Percentiles rank a stretch among this genome's conserved stretches.
phyloP scores from a whole-genome alignment of 23 tunicate species.

The Aplidium turbinatum region DNA sequence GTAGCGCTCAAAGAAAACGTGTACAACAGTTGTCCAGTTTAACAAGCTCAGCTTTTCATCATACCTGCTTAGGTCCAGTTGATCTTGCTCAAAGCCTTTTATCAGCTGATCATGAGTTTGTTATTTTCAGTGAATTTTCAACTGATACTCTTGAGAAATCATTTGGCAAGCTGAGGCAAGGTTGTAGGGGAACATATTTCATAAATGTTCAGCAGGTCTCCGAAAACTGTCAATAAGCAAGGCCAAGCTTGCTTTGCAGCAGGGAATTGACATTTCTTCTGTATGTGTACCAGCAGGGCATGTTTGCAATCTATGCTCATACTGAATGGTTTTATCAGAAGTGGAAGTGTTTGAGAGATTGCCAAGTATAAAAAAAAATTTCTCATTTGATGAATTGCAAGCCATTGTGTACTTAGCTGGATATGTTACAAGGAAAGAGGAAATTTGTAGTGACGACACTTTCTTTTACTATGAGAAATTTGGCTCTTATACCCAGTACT shows the following conservation, averaged over 20 bases:
- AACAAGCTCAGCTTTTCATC: not conserved
- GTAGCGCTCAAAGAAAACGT: not conserved
- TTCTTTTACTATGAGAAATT: slow-evolving; percentile 2
- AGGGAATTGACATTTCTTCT: not conserved
- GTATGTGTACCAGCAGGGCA: not conserved
- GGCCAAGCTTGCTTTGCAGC: not conserved
- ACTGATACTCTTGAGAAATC: slow-evolving; percentile 9
- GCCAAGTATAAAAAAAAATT: not conserved
- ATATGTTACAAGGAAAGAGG: slow-evolving; percentile 9
- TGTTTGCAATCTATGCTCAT: not conserved
- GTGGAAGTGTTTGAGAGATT: slow-evolving; percentile 1
- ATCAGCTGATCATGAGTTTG: not conserved
- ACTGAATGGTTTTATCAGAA: not conserved
- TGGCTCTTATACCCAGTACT: not conserved
- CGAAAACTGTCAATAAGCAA: not conserved
- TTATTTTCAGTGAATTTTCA: slow-evolving; percentile 2
- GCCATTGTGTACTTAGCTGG: not conserved
- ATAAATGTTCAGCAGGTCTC: not conserved
- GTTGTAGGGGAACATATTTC: slow-evolving; percentile 13
- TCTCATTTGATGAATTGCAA: slow-evolving; percentile 13
- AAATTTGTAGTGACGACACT: not conserved
- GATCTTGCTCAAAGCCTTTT: not conserved
- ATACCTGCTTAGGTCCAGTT: not conserved
- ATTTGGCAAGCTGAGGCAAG: slow-evolving; percentile 11
- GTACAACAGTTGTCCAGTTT: not conserved